Evolutionary conservation across 2,113 vertebrate genomes (phyloP), one percentile per base, ranked within the genome.

Genomic region (Planiliza haematocheilus): DNA sequence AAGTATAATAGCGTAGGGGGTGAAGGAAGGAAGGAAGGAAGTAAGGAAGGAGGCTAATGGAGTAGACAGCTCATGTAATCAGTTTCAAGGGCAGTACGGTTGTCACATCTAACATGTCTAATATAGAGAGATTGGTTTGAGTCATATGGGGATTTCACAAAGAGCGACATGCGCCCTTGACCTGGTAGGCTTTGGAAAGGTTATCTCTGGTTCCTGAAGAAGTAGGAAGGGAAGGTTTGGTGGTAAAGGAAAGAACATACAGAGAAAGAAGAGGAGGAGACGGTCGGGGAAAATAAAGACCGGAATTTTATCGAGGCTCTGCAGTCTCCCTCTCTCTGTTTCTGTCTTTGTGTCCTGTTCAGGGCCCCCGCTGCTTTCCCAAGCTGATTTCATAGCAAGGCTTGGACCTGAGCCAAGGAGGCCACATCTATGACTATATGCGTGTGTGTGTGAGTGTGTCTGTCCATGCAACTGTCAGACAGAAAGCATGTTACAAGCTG

Each of bases 331-430:
- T 79, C 70, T 71, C 64, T 77, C 49, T 64, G 45, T 70, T 72
- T 82, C 74, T 68, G 50, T 90, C 75, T 83, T 84, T 78, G 67
- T 82, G 79, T 91, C 89, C 77, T 84, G 77, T 82, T 82, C 81
- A 58, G 86, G 86, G 82, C 74, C 86, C 85, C 90, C 41, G 65
- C 70, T 83, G 78, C 78, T 84, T 92, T 92, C 86, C 90, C 90
- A 91, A 89, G 86, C 84, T 90, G 81, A 91, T 89, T 90, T 87
- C 84, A 87, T 76, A 88, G 88, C 86, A 42, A 65, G 68, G 65
- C 62, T 84, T 89, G 91, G 89, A 82, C 17, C 10, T 10, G 41
- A 42, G 82, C 89, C 90, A 88, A 86, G 63, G 74, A 69, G 83
- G 72, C 66, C 68, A 48, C 66, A 62, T 82, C 65, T 52, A n/a